These are phyloP conservation scores for Poecilia wingei DNA, from an alignment of 2,797 vertebrate genomes.

Conservation along the genomic window DNA sequence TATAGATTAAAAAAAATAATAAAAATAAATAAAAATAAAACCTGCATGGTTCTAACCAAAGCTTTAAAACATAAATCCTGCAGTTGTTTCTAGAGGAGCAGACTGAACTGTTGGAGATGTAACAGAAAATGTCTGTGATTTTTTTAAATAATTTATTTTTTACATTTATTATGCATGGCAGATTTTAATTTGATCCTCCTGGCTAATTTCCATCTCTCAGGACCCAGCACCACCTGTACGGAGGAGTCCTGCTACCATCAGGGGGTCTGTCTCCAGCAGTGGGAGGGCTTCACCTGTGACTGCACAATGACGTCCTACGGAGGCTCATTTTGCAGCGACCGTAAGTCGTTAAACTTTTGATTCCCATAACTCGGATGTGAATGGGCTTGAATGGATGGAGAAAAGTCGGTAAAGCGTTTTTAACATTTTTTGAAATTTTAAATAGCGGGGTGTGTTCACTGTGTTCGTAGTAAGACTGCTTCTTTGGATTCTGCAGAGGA, in stretches of 20 bases:
- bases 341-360: constrained; percentile 77
- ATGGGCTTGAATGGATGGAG: constrained; percentile 14
- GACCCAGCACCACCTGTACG: constrained; percentile 94
- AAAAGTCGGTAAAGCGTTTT: not conserved
- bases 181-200: not conserved
- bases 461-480: not conserved
- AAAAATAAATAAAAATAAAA: not conserved
- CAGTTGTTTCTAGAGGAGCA: not conserved
- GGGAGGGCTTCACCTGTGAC: constrained; percentile 95
- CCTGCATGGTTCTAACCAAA: not conserved
- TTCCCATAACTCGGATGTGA: not conserved
- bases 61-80: not conserved
- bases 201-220: constrained; percentile 59
- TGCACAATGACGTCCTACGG: constrained; percentile 94
- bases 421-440: not conserved
- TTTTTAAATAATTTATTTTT: no score
- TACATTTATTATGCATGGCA: not conserved
- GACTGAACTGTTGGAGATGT: not conserved
- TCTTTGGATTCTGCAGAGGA: constrained; percentile 30
- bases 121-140: not conserved
- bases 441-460: not conserved
- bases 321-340: constrained; percentile 92
- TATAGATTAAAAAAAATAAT: no score
- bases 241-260: constrained; percentile 95
- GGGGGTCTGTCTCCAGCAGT: constrained; percentile 95